phyloP scores from a whole-genome alignment of 1,140 invertebrate species.

The Drosophila ohnishii region DNA sequence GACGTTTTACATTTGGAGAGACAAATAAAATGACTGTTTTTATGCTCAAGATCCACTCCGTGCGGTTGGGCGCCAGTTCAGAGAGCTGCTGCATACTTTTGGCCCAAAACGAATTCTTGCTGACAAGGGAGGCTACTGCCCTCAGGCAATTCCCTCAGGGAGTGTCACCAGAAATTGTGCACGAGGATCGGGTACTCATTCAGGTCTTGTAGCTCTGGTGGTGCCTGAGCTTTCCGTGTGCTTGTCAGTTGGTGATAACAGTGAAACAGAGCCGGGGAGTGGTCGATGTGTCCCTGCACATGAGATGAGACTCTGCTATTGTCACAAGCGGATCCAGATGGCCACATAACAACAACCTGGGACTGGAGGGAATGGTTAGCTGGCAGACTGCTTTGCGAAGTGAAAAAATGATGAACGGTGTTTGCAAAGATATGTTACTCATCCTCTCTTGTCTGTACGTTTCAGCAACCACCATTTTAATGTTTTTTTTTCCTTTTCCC shows the following conservation, averaged over 20 bases:
- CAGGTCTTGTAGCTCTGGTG: not conserved
- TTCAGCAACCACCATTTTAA: constrained; percentile 51
- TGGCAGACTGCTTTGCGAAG: constrained; percentile 39
- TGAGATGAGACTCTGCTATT: constrained; percentile 43
- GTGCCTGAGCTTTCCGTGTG: not conserved
- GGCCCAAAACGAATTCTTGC: not conserved
- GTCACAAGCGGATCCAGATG: constrained; percentile 47
- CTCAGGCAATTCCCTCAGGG: not conserved
- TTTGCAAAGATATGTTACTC: constrained; percentile 7
- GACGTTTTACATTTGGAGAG: constrained; percentile 19
- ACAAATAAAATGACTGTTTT: constrained; percentile 27
- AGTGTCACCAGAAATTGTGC: constrained; percentile 7
- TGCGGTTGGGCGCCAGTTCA: not conserved
- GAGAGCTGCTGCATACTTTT: constrained; percentile 13
- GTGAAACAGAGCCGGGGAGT: not conserved
- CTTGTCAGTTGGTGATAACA: constrained; percentile 13
- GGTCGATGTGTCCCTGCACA: constrained; percentile 15
- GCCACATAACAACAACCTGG: constrained; percentile 26
- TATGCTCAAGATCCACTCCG: not conserved
- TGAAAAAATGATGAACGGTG: constrained; percentile 34
- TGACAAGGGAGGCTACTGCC: not conserved
- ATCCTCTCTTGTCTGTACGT: not conserved
- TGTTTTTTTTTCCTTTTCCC: constrained; percentile 32
- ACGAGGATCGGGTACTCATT: constrained; percentile 2
- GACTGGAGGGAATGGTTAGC: not conserved